phyloP scores from a whole-genome alignment of 2,113 vertebrate species.

The Trogon surrucura region DNA sequence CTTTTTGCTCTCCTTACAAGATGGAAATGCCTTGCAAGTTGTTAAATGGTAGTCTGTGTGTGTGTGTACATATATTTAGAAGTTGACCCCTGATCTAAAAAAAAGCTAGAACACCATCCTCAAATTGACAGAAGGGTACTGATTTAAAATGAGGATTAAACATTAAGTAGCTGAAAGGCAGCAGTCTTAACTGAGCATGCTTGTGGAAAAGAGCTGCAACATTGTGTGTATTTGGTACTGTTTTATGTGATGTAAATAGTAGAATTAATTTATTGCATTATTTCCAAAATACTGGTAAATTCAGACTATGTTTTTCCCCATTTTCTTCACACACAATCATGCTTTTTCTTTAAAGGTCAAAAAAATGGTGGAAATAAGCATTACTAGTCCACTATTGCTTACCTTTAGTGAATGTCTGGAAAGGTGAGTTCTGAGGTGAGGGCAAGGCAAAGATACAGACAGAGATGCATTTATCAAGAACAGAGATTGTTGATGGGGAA shows the following conservation, averaged over 20 bases:
- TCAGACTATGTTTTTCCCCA: rapidly evolving
- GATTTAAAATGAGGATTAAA: neutral
- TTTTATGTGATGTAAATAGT: neutral
- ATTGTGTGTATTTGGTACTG: neutral
- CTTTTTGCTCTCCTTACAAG: neutral
- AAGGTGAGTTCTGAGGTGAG: neutral
- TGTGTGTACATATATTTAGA: neutral
- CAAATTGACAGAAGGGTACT: neutral
- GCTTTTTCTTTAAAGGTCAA: neutral
- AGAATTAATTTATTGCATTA: neutral
- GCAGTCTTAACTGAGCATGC: neutral
- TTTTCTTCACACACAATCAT: neutral
- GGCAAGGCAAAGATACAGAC: neutral
- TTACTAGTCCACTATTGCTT: neutral
- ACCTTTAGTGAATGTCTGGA: neutral
- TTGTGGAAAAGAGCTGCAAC: neutral
- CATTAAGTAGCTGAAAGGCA: neutral
- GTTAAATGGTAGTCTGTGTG: neutral
- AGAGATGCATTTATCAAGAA: neutral
- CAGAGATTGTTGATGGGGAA: neutral
- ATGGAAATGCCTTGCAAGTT: neutral
- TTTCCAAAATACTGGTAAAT: neutral
- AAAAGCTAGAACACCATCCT: neutral
- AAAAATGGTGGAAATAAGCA: rapidly evolving
- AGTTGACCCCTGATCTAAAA: rapidly evolving